Base-by-base conservation (phyloP, 2,888 invertebrate species). In the Dorcus hopei region DNA sequence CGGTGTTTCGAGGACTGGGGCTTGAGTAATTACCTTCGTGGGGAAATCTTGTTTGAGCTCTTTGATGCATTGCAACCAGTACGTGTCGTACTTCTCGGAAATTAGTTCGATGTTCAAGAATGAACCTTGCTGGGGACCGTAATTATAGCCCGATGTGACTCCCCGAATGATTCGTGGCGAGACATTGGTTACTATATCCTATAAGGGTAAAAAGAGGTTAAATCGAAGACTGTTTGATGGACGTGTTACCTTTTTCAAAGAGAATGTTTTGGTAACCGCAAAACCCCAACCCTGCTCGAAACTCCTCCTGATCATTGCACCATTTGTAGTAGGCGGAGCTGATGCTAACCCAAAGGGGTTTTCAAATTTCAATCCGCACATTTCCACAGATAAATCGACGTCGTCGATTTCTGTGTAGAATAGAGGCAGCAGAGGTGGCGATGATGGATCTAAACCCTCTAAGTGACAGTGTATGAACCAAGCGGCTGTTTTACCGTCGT, bases 61-160 rank as follows among this genome's bases (percentile, higher is more conserved):
- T 0, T 77, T 81, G 48, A 99, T 88, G 66, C 93, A 92, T 63
- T 84, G 82, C 66, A 93, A 88, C 99, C 99, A 99, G 77, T 98
- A 99, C 9, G 87, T 91, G 9, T 88, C 89, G 19, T 91, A 89
- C 79, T 99, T 99, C 80, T 99, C 99, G 0, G 97, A 97, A 74
- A 99, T 97, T 11, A 99, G 81, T 78, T 99, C 99, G 66, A 99
- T 98, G 77, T 99, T 99, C 19, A 99, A 83, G 80, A 98, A 99
- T 3, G 95, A 89, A 7, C 95, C 90, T 80, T 97, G 97, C n/a
- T 95, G 95, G 0, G 98, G 98, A 0, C 98, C 98, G 77, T 85
- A 97, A 70, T 85, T 84, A 70, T 95, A 89, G 0, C 97, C 94
- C 0, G 95, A 92, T 0, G 97, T 97, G 1, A 90, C 89, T 9